Evolutionary conservation across 1,140 invertebrate genomes (phyloP).

Genomic region (Bombus breviceps): DNA sequence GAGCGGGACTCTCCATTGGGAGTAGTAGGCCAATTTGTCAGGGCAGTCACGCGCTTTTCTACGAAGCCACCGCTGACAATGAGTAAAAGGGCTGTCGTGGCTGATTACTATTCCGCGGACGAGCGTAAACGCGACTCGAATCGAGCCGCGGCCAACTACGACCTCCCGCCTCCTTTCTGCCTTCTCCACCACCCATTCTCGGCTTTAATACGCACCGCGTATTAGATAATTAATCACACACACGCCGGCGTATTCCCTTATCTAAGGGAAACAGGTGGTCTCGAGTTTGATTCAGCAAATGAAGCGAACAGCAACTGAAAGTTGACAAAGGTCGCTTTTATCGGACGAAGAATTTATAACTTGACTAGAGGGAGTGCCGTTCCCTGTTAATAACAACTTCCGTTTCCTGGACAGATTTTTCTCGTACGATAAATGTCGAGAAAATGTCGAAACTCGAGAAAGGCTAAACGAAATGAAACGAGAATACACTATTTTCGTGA

Average conservation of each 20-base stretch:
- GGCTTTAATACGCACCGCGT: slow-evolving; percentile 5
- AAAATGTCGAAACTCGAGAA: no score
- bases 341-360: not conserved
- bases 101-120: slow-evolving; percentile 60
- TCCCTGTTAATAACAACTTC: no score
- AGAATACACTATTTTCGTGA: not conserved
- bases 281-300: no score
- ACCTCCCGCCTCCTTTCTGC: not conserved
- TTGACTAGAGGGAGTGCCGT: no score
- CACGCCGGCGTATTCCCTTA: not conserved
- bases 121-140: slow-evolving; percentile 50
- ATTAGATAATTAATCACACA: slow-evolving; percentile 21
- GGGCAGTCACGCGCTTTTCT: slow-evolving; percentile 65
- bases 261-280: not conserved
- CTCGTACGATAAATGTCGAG: no score
- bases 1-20: slow-evolving; percentile 58
- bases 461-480: not conserved
- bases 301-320: not conserved
- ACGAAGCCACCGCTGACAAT: slow-evolving; percentile 51
- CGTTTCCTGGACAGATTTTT: no score
- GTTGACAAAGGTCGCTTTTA: not conserved
- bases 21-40: slow-evolving; percentile 69
- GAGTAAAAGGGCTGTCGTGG: slow-evolving; percentile 49
- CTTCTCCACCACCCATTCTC: no score
- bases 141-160: slow-evolving; percentile 23